Evolutionary conservation across 2,797 vertebrate species (phyloP).

Genomic region (Channa striata): DNA sequence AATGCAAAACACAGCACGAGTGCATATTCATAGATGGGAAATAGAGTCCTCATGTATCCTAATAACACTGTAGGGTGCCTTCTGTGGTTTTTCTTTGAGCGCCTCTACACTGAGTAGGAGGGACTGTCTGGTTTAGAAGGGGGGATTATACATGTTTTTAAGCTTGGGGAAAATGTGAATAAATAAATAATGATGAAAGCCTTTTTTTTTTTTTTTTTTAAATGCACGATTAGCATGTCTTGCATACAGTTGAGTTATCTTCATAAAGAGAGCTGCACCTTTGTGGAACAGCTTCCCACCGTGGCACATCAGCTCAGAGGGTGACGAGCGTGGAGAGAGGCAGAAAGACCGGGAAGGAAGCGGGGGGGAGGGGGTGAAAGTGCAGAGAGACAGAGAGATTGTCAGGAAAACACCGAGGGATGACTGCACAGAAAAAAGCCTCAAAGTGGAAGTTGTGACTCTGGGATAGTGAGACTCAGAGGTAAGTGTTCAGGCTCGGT

Average conservation of each 20-base stretch:
- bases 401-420: constrained; percentile 60
- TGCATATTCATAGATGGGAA: constrained; percentile 68
- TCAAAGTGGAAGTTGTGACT: constrained; percentile 78
- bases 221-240: constrained; percentile 55
- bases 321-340: constrained; percentile 9
- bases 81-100: constrained; percentile 53
- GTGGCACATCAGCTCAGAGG: constrained; percentile 12
- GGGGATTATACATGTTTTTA: constrained; percentile 48
- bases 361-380: constrained; percentile 29
- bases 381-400: constrained; percentile 55
- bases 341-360: constrained; percentile 28
- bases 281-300: constrained; percentile 26
- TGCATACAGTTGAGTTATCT: constrained; percentile 38
- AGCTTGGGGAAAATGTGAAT: constrained; percentile 29
- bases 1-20: constrained; percentile 68
- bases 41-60: constrained; percentile 60
- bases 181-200: constrained; percentile 55
- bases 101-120: constrained; percentile 49
- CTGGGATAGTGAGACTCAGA: constrained; percentile 68
- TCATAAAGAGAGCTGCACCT: constrained; percentile 18
- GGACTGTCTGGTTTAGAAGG: constrained; percentile 47
- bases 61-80: constrained; percentile 50
- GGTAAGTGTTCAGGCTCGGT: constrained; percentile 74
- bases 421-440: constrained; percentile 66
- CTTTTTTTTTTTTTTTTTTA: no score